These are phyloP conservation scores for Prorops nasuta DNA, from an alignment of 1,140 invertebrate genomes.

Conservation along the genomic window DNA sequence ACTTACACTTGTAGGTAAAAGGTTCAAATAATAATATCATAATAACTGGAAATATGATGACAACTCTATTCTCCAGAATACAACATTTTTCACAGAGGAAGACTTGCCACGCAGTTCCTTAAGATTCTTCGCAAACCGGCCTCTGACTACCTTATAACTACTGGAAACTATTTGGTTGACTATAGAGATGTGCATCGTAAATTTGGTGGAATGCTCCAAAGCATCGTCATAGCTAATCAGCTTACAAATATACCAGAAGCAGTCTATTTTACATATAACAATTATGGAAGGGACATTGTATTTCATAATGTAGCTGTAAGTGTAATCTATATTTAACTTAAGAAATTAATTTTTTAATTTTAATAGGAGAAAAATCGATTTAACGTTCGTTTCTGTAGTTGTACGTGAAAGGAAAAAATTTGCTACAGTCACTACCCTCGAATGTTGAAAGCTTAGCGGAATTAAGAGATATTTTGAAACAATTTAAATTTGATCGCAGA, in stretches of 20 bases:
- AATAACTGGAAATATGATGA: neutral
- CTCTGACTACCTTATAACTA: slow-evolving; percentile 56
- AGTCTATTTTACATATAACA: slow-evolving; percentile 60
- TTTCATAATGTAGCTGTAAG: slow-evolving; percentile 60
- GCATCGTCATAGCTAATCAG: slow-evolving; percentile 62
- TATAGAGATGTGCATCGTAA: slow-evolving; percentile 62
- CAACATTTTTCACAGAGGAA: slow-evolving; percentile 46
- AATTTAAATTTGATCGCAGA: slow-evolving; percentile 56
- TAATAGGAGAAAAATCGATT: slow-evolving; percentile 5
- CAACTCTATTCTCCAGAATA: neutral
- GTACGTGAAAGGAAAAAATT: slow-evolving; percentile 61
- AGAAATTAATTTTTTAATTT: slow-evolving; percentile 9
- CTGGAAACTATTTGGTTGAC: slow-evolving; percentile 66
- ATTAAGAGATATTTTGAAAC: slow-evolving; percentile 54
- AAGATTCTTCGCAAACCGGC: slow-evolving; percentile 56
- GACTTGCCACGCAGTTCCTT: slow-evolving; percentile 61
- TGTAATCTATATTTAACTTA: slow-evolving; percentile 13
- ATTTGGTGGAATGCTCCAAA: slow-evolving; percentile 62
- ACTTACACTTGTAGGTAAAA: slow-evolving; percentile 59
- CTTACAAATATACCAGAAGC: slow-evolving; percentile 63
- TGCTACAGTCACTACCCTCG: slow-evolving; percentile 44
- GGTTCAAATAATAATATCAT: neutral
- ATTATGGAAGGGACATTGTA: slow-evolving; percentile 60
- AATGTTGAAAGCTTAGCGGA: slow-evolving; percentile 50
- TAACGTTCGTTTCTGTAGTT: slow-evolving; percentile 55